Percentiles rank a stretch among this genome's conserved stretches.
Conservation (phyloP, 1,140 invertebrate genomes). For the Carcinoscorpius rotundicauda region DNA sequence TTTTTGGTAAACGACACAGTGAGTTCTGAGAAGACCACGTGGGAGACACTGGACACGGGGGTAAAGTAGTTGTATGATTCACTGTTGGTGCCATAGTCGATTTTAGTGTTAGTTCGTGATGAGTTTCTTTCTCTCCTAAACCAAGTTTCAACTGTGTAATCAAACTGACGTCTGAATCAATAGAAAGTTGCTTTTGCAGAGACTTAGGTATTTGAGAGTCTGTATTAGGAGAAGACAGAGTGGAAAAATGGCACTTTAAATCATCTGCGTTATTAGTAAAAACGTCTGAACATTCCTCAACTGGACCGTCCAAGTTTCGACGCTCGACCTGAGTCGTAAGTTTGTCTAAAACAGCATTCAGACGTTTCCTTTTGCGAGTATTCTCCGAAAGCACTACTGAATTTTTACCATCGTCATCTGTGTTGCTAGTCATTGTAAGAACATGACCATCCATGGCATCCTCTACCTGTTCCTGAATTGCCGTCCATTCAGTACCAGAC, state of each 20-base stretch:
- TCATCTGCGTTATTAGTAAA: too few relatives aligned
- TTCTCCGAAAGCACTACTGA: slow-evolving; percentile 7
- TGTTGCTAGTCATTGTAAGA: slow-evolving; percentile 9
- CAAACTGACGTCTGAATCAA: slow-evolving; percentile 20
- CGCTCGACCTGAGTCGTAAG: slow-evolving; percentile 38
- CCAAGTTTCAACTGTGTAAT: slow-evolving; percentile 13
- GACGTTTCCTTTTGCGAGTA: slow-evolving; percentile 51
- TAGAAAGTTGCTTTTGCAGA: slow-evolving; percentile 14
- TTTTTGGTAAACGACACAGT: slow-evolving; percentile 6
- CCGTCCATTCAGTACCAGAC: too few relatives aligned
- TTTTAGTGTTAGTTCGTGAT: neutral
- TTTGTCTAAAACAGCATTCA: slow-evolving; percentile 60
- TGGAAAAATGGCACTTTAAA: slow-evolving; percentile 23
- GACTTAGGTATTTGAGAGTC: slow-evolving; percentile 32
- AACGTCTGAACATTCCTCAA: neutral
- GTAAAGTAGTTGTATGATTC: too few relatives aligned
- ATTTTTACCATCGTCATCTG: slow-evolving; percentile 14
- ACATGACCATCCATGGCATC: too few relatives aligned
- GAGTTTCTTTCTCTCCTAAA: slow-evolving; percentile 1
- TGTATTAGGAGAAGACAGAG: slow-evolving; percentile 29
- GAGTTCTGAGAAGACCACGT: neutral
- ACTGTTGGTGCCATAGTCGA: too few relatives aligned
- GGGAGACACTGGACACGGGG: too few relatives aligned
- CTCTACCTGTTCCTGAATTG: too few relatives aligned
- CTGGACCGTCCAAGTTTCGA: slow-evolving; percentile 9